Conservation (phyloP, 1,140 invertebrate genomes). For the Matsumurasca onukii region DNA sequence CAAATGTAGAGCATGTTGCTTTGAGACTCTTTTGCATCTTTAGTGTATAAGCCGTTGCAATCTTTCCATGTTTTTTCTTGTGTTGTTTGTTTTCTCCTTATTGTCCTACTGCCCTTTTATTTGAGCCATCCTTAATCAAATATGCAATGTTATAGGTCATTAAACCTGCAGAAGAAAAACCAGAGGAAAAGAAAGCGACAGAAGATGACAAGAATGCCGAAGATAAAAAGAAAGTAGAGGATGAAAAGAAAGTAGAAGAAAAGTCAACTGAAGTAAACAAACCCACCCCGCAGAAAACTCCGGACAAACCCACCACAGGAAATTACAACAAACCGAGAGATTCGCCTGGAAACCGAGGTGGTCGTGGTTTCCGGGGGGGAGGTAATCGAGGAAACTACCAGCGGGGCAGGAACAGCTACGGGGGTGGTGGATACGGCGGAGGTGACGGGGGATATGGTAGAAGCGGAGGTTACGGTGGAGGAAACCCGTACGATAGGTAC, state of each 20-base stretch:
- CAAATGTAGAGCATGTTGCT: too few relatives aligned
- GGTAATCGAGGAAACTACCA: not conserved
- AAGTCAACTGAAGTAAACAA: not conserved
- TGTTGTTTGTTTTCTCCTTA: too few relatives aligned
- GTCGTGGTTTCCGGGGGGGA: not conserved
- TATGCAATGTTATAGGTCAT: slow-evolving; percentile 20
- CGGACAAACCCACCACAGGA: not conserved
- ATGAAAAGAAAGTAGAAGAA: not conserved
- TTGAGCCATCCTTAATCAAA: too few relatives aligned
- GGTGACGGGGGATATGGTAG: not conserved
- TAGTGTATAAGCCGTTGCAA: too few relatives aligned
- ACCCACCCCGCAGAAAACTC: slow-evolving; percentile 1
- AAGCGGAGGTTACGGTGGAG: not conserved
- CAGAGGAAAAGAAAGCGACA: slow-evolving; percentile 3
- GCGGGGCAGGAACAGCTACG: not conserved
- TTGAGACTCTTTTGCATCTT: too few relatives aligned
- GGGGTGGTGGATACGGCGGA: slow-evolving; percentile 4
- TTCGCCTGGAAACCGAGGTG: not conserved
- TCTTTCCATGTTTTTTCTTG: too few relatives aligned
- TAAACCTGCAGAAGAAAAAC: not conserved
- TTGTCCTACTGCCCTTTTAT: too few relatives aligned
- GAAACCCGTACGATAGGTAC: slow-evolving; percentile 2
- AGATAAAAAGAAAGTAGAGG: not conserved
- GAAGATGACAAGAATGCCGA: too few relatives aligned
- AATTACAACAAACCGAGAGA: not conserved